Evolutionary conservation across 1,140 invertebrate species (phyloP).

Genomic region (Zaprionus taronus): DNA sequence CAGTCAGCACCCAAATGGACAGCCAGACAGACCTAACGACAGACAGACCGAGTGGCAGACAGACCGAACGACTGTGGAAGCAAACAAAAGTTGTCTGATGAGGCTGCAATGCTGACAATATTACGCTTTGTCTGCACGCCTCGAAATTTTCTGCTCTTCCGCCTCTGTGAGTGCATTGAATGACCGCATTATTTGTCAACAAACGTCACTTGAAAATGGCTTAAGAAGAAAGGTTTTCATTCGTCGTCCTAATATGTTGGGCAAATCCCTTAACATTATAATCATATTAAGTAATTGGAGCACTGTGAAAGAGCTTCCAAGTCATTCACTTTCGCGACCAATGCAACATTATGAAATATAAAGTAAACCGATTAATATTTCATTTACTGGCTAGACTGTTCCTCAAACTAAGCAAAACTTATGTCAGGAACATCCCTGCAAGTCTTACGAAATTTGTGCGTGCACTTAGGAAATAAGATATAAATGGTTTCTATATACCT

Average conservation of each 20-base stretch:
- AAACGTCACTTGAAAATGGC: conserved; percentile 27
- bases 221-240: background rate
- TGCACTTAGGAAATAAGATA: background rate
- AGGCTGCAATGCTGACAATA: conserved; percentile 35
- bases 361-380: background rate
- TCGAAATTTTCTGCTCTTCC: conserved; percentile 19
- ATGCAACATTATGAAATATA: background rate
- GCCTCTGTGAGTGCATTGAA: conserved; percentile 24
- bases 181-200: conserved; percentile 19
- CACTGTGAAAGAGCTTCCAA: background rate
- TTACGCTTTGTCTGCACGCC: conserved; percentile 3
- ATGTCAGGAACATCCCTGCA: background rate
- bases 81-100: conserved; percentile 33
- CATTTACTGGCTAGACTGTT: background rate
- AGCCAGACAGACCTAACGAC: background rate
- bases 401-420: background rate
- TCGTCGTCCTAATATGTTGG: background rate
- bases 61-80: background rate
- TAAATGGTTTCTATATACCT: background rate
- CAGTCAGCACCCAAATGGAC: conserved; percentile 38
- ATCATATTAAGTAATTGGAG: background rate
- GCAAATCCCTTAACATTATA: background rate
- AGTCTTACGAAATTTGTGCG: too few relatives aligned
- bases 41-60: background rate
- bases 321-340: background rate